phyloP scores from a whole-genome alignment of 2,888 invertebrate species.

The Pecten maximus region DNA sequence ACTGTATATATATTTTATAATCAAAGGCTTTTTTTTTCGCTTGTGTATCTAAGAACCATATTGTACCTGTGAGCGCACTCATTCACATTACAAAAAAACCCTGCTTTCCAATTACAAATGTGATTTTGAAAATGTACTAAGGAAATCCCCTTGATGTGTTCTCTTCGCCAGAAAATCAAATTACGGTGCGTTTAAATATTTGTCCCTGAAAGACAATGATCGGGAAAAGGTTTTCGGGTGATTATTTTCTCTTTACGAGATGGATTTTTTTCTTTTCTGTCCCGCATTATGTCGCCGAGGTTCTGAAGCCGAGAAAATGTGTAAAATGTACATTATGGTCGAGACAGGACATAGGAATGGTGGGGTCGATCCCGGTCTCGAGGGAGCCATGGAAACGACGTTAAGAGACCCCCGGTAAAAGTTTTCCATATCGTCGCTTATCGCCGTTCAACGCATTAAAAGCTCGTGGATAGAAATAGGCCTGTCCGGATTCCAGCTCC shows the following conservation, averaged over 20 bases:
- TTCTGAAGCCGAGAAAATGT: background rate
- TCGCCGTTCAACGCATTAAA: background rate
- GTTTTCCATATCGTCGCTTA: background rate
- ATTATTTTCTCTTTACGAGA: conserved; percentile 21
- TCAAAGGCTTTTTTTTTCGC: no score
- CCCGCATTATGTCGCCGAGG: background rate
- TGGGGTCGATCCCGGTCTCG: background rate
- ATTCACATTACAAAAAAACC: background rate
- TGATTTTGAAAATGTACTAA: background rate
- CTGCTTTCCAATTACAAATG: background rate
- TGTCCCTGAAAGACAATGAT: background rate
- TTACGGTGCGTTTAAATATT: background rate
- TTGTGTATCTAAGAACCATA: background rate
- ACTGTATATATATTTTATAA: no score
- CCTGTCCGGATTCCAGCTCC: background rate
- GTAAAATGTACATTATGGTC: background rate
- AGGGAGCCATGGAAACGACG: background rate
- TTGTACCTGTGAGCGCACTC: background rate
- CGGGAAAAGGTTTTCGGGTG: background rate
- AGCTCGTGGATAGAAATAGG: background rate
- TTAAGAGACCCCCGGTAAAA: background rate
- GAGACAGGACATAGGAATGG: background rate
- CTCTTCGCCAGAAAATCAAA: background rate
- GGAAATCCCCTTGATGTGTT: background rate
- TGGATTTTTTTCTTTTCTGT: background rate